Base-by-base conservation (phyloP, 2,113 vertebrate species). In the zebrafish (Danio rerio) region DNA sequence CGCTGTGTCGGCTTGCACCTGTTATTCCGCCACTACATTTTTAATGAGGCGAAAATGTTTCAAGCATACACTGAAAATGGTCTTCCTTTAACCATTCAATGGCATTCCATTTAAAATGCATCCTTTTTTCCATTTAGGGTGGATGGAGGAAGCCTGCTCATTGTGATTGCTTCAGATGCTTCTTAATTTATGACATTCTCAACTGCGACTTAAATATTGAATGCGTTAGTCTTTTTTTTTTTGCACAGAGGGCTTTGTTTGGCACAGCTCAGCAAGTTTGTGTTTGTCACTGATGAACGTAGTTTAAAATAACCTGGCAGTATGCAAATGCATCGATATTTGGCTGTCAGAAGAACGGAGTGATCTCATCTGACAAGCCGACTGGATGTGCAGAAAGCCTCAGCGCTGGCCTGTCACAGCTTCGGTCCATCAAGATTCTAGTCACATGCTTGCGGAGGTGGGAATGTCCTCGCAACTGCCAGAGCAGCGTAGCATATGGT, bases 1-100 rank as follows among this genome's bases (percentile, higher is more conserved):
- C 82, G 20, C 84, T 63, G 80, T 81, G 84, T 78, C 80, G 83
- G 76, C 69, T 75, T 88, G 89, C 90, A 91, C 90, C 91, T 91
- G 87, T 87, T 91, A 86, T 89, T 75, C 83, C 62, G 55, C 84
- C 72, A 72, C 78, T 91, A 88, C 59, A 90, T 89, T 90, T 92
- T 92, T 91, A 89, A 92, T 90, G 87, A 92, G 86, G 78, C 86
- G 85, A 86, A 89, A 90, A 86, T 81, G 58, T 69, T 87, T 77
- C 21, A 71, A 86, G 74, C 85, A 71, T 73, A 74, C 77, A 74
- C 74, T 86, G 68, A 88, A 89, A 78, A 86, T 87, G 87, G 72
- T 75, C 45, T 86, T 84, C 78, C 72, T 83, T 83, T 88, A 80
- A 84, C 76, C 69, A 55, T 75, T 84, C 58, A 50, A 87, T 86